These are phyloP conservation scores for Cariama cristata DNA, from an alignment of 2,113 vertebrate genomes.

Conservation along the genomic window DNA sequence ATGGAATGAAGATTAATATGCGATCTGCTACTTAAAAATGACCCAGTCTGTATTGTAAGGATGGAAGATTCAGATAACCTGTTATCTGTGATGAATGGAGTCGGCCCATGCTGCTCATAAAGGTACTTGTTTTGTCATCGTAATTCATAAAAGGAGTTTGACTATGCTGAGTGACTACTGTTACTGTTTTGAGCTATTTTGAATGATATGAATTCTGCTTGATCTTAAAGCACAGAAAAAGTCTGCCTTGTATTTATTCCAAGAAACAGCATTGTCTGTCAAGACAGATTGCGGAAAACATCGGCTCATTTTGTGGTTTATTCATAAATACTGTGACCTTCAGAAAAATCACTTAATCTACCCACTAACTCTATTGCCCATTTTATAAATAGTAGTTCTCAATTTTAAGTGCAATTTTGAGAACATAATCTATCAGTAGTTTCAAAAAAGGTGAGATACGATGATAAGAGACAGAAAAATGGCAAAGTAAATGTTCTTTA, in stretches of 20 bases:
- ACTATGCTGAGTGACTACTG: background rate
- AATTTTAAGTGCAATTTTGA: slow-evolving; percentile 6
- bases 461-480: background rate
- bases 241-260: background rate
- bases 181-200: background rate
- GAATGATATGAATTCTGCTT: background rate
- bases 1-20: slow-evolving; percentile 21
- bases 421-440: background rate
- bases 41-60: background rate
- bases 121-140: background rate
- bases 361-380: background rate
- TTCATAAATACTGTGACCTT: slow-evolving; percentile 38
- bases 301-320: background rate
- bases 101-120: background rate
- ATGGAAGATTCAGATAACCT: slow-evolving; percentile 1
- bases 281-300: background rate
- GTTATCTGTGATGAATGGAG: background rate
- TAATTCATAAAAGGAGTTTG: background rate
- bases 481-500: background rate
- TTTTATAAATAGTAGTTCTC: slow-evolving; percentile 26
- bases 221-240: background rate
- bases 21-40: background rate
- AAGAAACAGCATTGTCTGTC: background rate
- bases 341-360: slow-evolving; percentile 34
- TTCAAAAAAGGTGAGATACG: background rate